phyloP scores from a whole-genome alignment of 2,888 invertebrate species.

The Erebia ligea region DNA sequence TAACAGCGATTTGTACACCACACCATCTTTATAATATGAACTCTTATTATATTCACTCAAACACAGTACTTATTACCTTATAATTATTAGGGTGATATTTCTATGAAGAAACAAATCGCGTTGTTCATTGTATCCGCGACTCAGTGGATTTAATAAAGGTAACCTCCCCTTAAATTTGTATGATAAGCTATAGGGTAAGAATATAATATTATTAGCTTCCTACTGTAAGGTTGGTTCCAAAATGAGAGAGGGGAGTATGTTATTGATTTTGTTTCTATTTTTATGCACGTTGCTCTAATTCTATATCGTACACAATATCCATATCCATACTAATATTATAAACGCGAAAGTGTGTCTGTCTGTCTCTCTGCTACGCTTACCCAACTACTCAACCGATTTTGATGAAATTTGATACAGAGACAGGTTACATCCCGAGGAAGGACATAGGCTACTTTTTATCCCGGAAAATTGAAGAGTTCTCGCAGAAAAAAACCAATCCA shows the following conservation, averaged over 20 bases:
- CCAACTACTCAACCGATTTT: no score
- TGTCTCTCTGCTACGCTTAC: no score
- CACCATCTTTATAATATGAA: not conserved
- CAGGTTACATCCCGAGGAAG: no score
- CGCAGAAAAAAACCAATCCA: no score
- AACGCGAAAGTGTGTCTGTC: no score
- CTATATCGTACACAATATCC: no score
- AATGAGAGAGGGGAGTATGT: conserved; percentile 1
- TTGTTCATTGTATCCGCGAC: conserved; percentile 3
- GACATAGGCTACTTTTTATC: no score
- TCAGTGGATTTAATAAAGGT: conserved; percentile 36
- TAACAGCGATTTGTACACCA: conserved; percentile 31
- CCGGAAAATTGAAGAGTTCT: no score
- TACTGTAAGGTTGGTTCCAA: conserved; percentile 6
- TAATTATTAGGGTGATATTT: conserved; percentile 2
- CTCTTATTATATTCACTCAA: conserved; percentile 5
- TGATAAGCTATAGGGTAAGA: conserved; percentile 32
- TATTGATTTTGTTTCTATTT: conserved; percentile 8
- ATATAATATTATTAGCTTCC: conserved; percentile 34
- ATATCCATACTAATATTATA: no score
- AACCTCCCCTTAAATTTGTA: conserved; percentile 33
- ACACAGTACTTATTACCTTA: not conserved
- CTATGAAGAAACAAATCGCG: not conserved
- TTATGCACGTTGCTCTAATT: not conserved
- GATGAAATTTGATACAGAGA: no score